A percentile compares a stretch with the other conserved stretches of the same genome.
These are phyloP conservation scores for Bombus sibiricus DNA, from an alignment of 1,140 invertebrate genomes.

Conservation along the genomic window DNA sequence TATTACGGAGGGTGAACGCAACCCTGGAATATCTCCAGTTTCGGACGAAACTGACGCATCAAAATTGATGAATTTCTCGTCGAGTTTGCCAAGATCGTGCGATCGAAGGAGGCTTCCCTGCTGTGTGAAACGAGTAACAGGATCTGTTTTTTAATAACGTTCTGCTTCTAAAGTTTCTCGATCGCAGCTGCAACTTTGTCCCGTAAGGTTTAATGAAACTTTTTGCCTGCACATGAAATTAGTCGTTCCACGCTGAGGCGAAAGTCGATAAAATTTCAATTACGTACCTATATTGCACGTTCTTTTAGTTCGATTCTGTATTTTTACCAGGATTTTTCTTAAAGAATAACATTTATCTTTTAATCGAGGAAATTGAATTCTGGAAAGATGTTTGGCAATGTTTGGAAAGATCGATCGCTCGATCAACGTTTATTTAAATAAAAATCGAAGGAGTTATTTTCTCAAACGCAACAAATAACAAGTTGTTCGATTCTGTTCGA, in stretches of 20 bases:
- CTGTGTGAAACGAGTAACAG: neutral
- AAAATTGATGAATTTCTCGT: conserved; percentile 21
- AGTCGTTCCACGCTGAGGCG: neutral
- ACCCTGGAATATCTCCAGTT: conserved; percentile 34
- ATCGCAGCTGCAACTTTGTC: neutral
- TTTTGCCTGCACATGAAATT: neutral
- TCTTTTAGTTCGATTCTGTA: neutral
- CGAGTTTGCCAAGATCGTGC: neutral
- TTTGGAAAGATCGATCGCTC: too few relatives aligned
- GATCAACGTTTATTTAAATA: too few relatives aligned
- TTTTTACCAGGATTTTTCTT: neutral
- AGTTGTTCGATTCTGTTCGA: too few relatives aligned
- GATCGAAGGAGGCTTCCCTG: neutral
- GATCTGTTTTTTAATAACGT: conserved; percentile 13
- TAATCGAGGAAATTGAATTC: neutral
- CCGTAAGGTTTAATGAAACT: neutral
- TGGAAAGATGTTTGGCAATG: too few relatives aligned
- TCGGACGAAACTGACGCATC: conserved; percentile 21
- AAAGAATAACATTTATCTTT: too few relatives aligned
- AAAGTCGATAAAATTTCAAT: neutral
- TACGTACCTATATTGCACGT: neutral
- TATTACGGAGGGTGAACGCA: conserved; percentile 6
- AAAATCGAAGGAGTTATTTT: too few relatives aligned
- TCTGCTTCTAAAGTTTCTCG: neutral
- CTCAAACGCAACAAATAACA: too few relatives aligned